Conservation (phyloP, 2,113 vertebrate species). For the Benitochromis conjunctus region DNA sequence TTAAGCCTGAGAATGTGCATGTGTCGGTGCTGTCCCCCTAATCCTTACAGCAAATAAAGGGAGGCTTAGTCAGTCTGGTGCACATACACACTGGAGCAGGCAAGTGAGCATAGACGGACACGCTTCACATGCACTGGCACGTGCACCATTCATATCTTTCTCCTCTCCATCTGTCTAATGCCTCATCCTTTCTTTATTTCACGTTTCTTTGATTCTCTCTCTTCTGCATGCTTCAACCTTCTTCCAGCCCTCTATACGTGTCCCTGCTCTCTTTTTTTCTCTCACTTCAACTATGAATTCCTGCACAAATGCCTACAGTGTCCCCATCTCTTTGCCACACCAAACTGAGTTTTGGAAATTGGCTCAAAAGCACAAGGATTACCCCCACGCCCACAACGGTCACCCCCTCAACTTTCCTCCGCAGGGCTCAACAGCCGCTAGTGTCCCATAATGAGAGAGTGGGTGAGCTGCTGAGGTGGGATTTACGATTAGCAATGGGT, state of each 20-base stretch:
- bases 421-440: constrained; percentile 1
- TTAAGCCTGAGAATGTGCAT: constrained; percentile 64
- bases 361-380: constrained; percentile 30
- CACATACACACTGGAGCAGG: constrained; percentile 37
- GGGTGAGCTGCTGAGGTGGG: constrained; percentile 24
- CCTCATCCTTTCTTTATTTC: constrained; percentile 31
- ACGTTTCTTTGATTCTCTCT: not conserved
- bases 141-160: constrained; percentile 23
- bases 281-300: not conserved
- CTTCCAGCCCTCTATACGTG: not conserved
- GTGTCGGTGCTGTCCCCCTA: constrained; percentile 61
- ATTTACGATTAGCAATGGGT: constrained; percentile 22
- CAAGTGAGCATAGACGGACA: constrained; percentile 25
- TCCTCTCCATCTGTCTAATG: constrained; percentile 36
- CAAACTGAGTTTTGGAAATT: constrained; percentile 37
- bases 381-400: constrained; percentile 29
- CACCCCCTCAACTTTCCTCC: constrained; percentile 21
- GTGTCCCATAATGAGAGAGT: constrained; percentile 14
- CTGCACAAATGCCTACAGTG: constrained; percentile 4
- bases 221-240: constrained; percentile 19
- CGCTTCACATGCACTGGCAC: constrained; percentile 33
- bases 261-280: not conserved
- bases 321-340: constrained; percentile 34
- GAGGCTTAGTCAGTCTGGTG: constrained; percentile 63
- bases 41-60: constrained; percentile 68